Conservation (phyloP, 1,140 invertebrate genomes). For the Magallana gigas region DNA sequence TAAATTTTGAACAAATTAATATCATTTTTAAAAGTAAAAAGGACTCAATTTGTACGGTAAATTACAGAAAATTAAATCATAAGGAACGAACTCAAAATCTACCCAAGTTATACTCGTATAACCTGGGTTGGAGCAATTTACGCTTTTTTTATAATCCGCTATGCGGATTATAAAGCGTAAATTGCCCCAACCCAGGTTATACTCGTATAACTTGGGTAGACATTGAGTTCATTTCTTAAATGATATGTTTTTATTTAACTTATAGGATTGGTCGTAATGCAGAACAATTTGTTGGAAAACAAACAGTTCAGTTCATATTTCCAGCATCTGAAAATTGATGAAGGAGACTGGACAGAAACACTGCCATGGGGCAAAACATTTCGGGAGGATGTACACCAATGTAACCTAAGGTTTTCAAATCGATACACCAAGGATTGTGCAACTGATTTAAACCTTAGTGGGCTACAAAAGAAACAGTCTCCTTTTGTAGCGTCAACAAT, state of each 20-base stretch:
- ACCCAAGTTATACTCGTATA: too few relatives aligned
- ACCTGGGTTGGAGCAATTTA: too few relatives aligned
- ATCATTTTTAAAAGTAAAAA: too few relatives aligned
- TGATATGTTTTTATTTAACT: not conserved
- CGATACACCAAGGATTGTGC: conserved; percentile 28
- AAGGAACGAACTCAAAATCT: too few relatives aligned
- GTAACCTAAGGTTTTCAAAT: conserved; percentile 36
- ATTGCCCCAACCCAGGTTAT: too few relatives aligned
- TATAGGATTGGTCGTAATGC: conserved; percentile 29
- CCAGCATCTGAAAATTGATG: conserved; percentile 21
- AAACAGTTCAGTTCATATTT: conserved; percentile 34
- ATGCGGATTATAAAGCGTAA: too few relatives aligned
- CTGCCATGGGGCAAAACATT: conserved; percentile 37
- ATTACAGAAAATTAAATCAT: too few relatives aligned
- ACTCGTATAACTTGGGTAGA: too few relatives aligned
- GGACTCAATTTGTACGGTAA: too few relatives aligned
- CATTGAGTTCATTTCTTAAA: too few relatives aligned
- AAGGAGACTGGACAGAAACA: not conserved
- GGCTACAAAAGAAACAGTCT: not conserved
- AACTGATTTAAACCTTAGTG: not conserved
- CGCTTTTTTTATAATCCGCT: too few relatives aligned
- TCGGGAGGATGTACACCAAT: conserved; percentile 27
- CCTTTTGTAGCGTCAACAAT: conserved; percentile 16
- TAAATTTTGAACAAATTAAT: too few relatives aligned
- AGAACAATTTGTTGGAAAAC: conserved; percentile 18